Conservation (phyloP, 92 coral and sea anemone genomes). For the Bergia sp. region DNA sequence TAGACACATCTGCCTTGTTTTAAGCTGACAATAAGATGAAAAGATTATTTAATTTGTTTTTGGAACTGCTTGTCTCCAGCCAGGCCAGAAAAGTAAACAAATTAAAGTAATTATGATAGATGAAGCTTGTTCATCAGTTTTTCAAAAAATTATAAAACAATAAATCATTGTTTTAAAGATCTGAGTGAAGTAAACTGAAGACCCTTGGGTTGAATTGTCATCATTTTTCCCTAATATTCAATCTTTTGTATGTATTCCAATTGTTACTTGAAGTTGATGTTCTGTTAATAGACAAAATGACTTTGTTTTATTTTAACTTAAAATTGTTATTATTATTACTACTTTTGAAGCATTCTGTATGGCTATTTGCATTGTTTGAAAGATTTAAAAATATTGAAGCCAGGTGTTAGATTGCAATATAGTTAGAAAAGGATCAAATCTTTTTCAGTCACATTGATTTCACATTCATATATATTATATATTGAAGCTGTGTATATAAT, state of each 20-base stretch:
- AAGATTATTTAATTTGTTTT: neutral
- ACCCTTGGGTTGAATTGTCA: neutral
- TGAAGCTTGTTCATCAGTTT: neutral
- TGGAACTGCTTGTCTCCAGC: neutral
- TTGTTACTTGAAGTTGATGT: neutral
- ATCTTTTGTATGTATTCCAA: neutral
- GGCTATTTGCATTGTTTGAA: neutral
- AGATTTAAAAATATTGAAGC: neutral
- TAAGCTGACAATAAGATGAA: neutral
- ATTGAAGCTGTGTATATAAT: neutral
- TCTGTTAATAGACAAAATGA: neutral
- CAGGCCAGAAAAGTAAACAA: constrained; percentile 28
- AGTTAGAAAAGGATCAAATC: constrained; percentile 2
- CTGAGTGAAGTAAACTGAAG: neutral
- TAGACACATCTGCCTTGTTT: neutral
- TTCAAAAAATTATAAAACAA: no score
- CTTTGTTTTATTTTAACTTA: neutral
- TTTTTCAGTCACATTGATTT: neutral
- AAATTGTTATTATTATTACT: neutral
- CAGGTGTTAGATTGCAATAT: neutral
- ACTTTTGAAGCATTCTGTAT: neutral
- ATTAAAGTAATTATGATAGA: neutral
- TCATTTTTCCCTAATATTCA: neutral
- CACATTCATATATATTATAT: no score
- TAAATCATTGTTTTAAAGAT: neutral